These are phyloP conservation scores for Benthosema pterotum DNA, from an alignment of 2,797 vertebrate genomes.

Conservation along the genomic window DNA sequence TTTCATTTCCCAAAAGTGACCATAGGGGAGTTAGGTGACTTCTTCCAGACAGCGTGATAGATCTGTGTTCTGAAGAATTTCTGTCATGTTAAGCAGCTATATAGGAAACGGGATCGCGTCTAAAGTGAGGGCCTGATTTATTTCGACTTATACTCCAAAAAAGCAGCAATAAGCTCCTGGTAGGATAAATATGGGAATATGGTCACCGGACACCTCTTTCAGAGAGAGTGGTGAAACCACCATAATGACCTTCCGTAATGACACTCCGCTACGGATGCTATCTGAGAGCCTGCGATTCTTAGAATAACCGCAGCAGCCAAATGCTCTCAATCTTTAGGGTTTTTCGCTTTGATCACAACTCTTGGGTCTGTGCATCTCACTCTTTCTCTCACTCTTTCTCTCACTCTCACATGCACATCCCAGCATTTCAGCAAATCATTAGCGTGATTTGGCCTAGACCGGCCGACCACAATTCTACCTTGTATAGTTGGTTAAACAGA, in stretches of 20 bases:
- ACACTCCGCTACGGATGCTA: constrained; percentile 49
- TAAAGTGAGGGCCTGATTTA: not conserved
- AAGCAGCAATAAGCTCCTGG: not conserved
- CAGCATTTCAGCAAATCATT: too few species aligned
- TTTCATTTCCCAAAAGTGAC: too few species aligned
- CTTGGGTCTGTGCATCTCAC: constrained; percentile 18
- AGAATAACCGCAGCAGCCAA: constrained; percentile 68
- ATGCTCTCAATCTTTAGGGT: constrained; percentile 52
- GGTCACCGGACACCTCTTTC: constrained; percentile 64
- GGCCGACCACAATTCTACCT: too few species aligned
- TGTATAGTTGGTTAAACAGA: too few species aligned
- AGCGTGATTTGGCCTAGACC: too few species aligned
- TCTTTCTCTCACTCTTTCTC: constrained; percentile 28
- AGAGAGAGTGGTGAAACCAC: constrained; percentile 61
- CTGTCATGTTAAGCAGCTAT: not conserved
- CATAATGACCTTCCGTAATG: constrained; percentile 65
- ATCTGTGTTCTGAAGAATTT: not conserved
- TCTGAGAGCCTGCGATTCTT: constrained; percentile 56
- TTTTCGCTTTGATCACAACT: constrained; percentile 51
- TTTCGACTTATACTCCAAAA: constrained; percentile 39
- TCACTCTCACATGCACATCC: not conserved
- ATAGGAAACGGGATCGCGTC: not conserved
- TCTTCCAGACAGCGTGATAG: too few species aligned
- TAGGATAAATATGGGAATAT: constrained; percentile 34
- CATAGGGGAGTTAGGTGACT: too few species aligned